phyloP scores from a whole-genome alignment of 2,888 invertebrate species.

The Ceriagrion tenellum region DNA sequence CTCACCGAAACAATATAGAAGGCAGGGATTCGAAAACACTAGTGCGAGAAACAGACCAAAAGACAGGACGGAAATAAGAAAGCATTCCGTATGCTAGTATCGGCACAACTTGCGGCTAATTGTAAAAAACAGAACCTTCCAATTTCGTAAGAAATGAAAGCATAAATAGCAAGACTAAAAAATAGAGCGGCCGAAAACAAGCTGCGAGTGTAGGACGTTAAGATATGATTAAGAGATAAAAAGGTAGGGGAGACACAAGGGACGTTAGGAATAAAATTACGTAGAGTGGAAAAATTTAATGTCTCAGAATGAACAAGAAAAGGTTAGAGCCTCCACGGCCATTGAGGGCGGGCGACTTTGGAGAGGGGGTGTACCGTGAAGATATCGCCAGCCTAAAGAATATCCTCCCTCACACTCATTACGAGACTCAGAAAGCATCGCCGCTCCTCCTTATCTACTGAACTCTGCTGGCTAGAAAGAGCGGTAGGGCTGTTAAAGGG shows the following conservation, averaged over 20 bases:
- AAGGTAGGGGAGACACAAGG: background rate
- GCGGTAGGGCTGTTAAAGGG: background rate
- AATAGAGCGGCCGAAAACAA: background rate
- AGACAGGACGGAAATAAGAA: too few relatives aligned
- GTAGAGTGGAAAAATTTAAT: constrained; percentile 5
- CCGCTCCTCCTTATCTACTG: background rate
- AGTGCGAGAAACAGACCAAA: too few relatives aligned
- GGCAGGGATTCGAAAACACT: too few relatives aligned
- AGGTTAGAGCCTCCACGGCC: background rate
- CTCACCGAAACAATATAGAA: too few relatives aligned
- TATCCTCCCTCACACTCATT: background rate
- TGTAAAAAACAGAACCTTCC: background rate
- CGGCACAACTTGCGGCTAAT: too few relatives aligned
- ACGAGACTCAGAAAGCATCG: background rate
- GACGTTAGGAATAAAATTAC: constrained; percentile 8
- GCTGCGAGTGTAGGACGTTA: background rate
- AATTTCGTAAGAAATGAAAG: background rate
- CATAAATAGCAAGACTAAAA: background rate
- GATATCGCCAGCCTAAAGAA: background rate
- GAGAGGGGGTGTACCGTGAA: background rate
- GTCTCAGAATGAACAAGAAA: constrained; percentile 7
- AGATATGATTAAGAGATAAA: background rate
- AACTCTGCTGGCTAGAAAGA: background rate
- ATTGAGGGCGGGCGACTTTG: background rate
- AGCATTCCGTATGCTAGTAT: too few relatives aligned